Evolutionary conservation across 2,113 vertebrate species (phyloP).

Genomic region (Corythoichthys haematopterus): DNA sequence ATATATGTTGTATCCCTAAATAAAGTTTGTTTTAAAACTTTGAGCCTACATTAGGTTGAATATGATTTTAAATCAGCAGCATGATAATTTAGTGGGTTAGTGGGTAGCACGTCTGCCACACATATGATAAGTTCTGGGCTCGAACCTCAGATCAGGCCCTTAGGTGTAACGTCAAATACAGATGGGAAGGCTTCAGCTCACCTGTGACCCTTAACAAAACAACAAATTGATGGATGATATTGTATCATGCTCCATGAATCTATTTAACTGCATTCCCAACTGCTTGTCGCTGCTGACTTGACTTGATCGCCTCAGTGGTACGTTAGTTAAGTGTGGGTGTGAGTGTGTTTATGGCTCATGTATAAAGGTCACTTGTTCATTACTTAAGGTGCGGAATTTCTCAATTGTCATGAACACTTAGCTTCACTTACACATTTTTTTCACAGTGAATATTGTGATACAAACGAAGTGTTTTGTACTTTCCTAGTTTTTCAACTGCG

Average conservation of each 20-base stretch:
- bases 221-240: constrained; percentile 37
- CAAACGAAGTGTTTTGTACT: constrained; percentile 56
- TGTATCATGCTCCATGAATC: not conserved
- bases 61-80: constrained; percentile 47
- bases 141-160: not conserved
- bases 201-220: constrained; percentile 14
- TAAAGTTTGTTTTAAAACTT: constrained; percentile 79
- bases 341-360: constrained; percentile 27
- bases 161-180: not conserved
- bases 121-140: not conserved
- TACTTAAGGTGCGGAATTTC: constrained; percentile 58
- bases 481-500: constrained; percentile 46
- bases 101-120: not conserved
- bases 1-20: constrained; percentile 59
- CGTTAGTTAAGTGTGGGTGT: constrained; percentile 27
- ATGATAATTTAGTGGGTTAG: too few relatives aligned
- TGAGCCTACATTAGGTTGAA: constrained; percentile 70
- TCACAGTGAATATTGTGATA: constrained; percentile 56
- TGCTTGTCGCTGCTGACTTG: constrained; percentile 44
- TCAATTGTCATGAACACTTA: constrained; percentile 47
- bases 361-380: constrained; percentile 56
- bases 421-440: constrained; percentile 39
- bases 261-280: not conserved
- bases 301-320: constrained; percentile 39
- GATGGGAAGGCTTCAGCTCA: constrained; percentile 2